Percentiles rank a stretch among this genome's conserved stretches.
These are phyloP conservation scores for Eupsittula cactorum DNA, from an alignment of 2,113 vertebrate species.

Conservation along the genomic window DNA sequence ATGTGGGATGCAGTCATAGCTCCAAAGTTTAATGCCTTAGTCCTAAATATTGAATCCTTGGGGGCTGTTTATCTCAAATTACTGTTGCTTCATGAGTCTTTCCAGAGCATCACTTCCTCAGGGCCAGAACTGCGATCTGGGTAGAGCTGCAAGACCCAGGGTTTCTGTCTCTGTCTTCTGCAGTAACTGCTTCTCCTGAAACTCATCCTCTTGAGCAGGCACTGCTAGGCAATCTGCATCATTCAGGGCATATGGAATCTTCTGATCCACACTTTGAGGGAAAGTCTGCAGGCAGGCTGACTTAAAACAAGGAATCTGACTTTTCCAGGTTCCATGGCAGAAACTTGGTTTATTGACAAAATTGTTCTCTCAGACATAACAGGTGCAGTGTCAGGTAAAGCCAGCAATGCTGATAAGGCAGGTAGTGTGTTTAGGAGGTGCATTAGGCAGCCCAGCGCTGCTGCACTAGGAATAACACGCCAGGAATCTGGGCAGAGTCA, in stretches of 20 bases:
- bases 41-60: background rate
- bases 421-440: fast-evolving
- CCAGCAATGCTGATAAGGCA: background rate
- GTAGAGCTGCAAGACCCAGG: background rate
- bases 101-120: background rate
- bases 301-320: background rate
- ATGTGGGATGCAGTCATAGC: fast-evolving
- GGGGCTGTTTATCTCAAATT: background rate
- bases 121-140: background rate
- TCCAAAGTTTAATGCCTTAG: background rate
- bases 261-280: background rate
- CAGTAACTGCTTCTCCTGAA: background rate
- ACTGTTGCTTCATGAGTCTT: background rate
- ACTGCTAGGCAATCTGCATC: background rate
- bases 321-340: background rate
- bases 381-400: background rate
- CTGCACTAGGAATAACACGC: fast-evolving
- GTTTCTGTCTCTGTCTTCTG: background rate
- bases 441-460: background rate
- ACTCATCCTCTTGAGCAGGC: background rate
- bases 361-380: fast-evolving
- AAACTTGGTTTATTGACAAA: background rate
- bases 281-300: background rate
- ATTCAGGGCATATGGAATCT: fast-evolving
- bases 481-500: background rate